Percentiles rank a stretch among this genome's conserved stretches.
Conservation (phyloP, 2,797 vertebrate species). For the Triplophysa yarkandensis region DNA sequence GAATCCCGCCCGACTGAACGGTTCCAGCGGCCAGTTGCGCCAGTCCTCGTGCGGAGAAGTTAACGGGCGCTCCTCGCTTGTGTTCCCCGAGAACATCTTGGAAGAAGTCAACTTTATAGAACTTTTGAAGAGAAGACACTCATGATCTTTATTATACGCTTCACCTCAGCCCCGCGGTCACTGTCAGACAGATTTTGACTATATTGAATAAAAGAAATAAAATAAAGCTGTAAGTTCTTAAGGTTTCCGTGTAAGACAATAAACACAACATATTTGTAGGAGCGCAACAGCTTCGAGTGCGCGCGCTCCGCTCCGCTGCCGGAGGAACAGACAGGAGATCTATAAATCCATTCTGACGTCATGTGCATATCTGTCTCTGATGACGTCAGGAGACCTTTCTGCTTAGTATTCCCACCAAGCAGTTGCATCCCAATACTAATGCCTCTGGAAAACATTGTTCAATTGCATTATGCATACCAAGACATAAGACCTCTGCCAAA, state of each 20-base stretch:
- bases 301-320: slow-evolving; percentile 14
- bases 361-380: background rate
- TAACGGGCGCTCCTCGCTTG: slow-evolving; percentile 66
- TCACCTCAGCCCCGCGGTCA: background rate
- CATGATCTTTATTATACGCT: background rate
- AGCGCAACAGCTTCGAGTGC: background rate
- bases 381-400: background rate
- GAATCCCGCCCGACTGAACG: slow-evolving; percentile 79
- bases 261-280: too few relatives aligned
- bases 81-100: slow-evolving; percentile 68
- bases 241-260: too few relatives aligned
- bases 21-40: slow-evolving; percentile 61
- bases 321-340: slow-evolving; percentile 22
- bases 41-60: slow-evolving; percentile 49
- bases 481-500: too few relatives aligned
- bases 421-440: background rate
- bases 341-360: slow-evolving; percentile 39
- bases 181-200: too few relatives aligned
- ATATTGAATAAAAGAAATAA: too few relatives aligned
- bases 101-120: background rate
- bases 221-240: too few relatives aligned
- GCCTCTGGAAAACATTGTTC: background rate
- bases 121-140: background rate
- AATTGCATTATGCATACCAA: too few relatives aligned
- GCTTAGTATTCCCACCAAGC: background rate